Conservation (phyloP, 2,888 invertebrate species). For the Papilio elwesi region DNA sequence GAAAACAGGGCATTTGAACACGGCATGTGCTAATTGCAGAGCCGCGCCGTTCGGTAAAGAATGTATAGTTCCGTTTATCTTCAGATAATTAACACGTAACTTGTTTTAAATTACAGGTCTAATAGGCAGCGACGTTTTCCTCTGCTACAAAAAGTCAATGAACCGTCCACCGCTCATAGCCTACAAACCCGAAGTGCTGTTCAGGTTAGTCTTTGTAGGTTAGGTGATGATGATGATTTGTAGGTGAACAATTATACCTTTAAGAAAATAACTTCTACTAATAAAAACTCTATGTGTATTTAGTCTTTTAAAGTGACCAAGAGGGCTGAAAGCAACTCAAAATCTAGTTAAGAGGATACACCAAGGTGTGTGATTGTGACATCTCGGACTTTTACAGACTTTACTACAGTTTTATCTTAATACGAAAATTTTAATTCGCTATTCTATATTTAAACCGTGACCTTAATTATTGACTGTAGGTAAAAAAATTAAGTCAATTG, state of each 20-base stretch:
- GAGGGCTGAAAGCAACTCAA: too few relatives aligned
- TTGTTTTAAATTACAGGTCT: slow-evolving; percentile 80
- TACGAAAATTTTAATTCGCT: not conserved
- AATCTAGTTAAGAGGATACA: too few relatives aligned
- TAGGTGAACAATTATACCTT: too few relatives aligned
- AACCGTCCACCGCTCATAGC: slow-evolving; percentile 96
- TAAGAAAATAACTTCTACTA: too few relatives aligned
- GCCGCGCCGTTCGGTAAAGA: not conserved
- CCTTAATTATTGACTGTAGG: slow-evolving; percentile 36
- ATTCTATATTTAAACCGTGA: slow-evolving; percentile 11
- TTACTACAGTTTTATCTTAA: not conserved
- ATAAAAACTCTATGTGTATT: too few relatives aligned
- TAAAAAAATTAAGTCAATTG: slow-evolving; percentile 49
- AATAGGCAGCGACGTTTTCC: slow-evolving; percentile 97
- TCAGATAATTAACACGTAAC: slow-evolving; percentile 42
- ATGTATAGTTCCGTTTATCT: slow-evolving; percentile 25
- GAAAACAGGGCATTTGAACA: slow-evolving; percentile 2
- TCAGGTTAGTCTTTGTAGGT: slow-evolving; percentile 64
- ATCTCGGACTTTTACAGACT: not conserved
- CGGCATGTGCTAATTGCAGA: not conserved
- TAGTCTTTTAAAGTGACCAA: too few relatives aligned
- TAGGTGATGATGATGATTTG: not conserved
- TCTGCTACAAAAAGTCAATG: slow-evolving; percentile 99
- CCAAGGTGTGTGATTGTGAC: too few relatives aligned
- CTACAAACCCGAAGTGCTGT: slow-evolving; percentile 95